phyloP scores from a whole-genome alignment of 2,113 vertebrate species.

The Petromus typicus region DNA sequence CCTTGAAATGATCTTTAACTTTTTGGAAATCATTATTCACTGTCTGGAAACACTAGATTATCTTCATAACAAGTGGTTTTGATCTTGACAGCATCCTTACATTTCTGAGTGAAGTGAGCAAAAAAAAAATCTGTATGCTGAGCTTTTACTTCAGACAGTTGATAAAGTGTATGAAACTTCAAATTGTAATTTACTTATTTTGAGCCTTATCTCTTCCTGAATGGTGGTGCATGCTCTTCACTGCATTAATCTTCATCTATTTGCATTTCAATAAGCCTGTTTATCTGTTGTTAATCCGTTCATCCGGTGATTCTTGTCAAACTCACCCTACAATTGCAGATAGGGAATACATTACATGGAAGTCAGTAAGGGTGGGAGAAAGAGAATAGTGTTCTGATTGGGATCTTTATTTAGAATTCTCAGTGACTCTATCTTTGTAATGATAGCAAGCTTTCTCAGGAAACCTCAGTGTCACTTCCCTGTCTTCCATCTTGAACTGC shows the following conservation, averaged over 20 bases:
- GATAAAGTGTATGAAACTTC: not conserved
- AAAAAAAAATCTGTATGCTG: not conserved
- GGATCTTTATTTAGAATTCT: conserved; percentile 52
- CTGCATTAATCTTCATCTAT: conserved; percentile 47
- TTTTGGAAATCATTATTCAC: not conserved
- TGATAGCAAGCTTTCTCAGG: conserved; percentile 28
- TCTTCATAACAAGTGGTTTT: conserved; percentile 13
- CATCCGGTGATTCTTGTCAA: conserved; percentile 49
- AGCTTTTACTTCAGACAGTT: conserved; percentile 22
- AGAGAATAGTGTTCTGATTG: conserved; percentile 48
- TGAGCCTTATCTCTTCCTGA: conserved; percentile 43
- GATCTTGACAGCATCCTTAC: conserved; percentile 49
- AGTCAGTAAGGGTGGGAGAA: conserved; percentile 22
- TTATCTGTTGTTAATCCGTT: conserved; percentile 50
- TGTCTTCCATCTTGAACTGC: not conserved
- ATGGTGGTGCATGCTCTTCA: not conserved
- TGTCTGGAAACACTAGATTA: conserved; percentile 30
- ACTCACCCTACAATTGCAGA: not conserved
- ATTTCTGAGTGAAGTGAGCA: conserved; percentile 40
- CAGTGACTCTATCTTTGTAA: not conserved
- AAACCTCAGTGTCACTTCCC: conserved; percentile 10
- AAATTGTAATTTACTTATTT: conserved; percentile 53
- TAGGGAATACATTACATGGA: conserved; percentile 42
- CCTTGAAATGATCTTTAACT: not conserved
- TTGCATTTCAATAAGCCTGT: conserved; percentile 57